Evolutionary conservation across 2,888 invertebrate species (phyloP).

Genomic region (Clusia tigrina): DNA sequence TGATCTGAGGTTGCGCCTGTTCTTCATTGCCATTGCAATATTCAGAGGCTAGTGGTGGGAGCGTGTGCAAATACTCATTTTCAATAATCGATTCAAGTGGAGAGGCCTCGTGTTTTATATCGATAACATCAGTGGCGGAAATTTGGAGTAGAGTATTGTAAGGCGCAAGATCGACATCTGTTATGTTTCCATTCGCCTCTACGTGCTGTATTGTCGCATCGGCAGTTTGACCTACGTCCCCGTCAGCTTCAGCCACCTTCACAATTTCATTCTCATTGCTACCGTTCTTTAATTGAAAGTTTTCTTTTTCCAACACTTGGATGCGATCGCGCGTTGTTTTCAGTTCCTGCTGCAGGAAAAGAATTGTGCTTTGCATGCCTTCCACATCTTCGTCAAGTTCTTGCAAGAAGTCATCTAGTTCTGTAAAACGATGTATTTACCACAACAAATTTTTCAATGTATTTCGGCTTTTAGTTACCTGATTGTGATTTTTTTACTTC

Average conservation of each 20-base stretch:
- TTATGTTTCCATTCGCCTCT: too few relatives aligned
- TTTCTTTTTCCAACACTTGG: constrained; percentile 71
- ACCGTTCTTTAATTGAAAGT: constrained; percentile 54
- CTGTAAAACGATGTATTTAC: constrained; percentile 56
- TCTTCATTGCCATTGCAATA: constrained; percentile 36
- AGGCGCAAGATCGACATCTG: too few relatives aligned
- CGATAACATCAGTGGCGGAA: constrained; percentile 2
- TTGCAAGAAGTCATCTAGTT: constrained; percentile 93
- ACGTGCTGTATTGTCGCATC: too few relatives aligned
- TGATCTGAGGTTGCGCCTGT: background rate
- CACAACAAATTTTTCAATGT: background rate
- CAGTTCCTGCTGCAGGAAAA: constrained; percentile 91
- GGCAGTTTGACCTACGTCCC: background rate
- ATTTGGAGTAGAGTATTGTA: too few relatives aligned
- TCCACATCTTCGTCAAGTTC: constrained; percentile 97
- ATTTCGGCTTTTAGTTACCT: too few relatives aligned
- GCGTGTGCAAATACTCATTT: constrained; percentile 17
- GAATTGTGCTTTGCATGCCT: constrained; percentile 97
- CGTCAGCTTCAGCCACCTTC: constrained; percentile 24
- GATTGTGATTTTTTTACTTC: constrained; percentile 97
- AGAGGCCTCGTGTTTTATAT: constrained; percentile 16
- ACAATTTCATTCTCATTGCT: background rate
- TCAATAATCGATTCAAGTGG: constrained; percentile 54
- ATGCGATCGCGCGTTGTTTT: constrained; percentile 80
- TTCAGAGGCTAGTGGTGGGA: constrained; percentile 38